These are phyloP conservation scores for Tiaroga cobitis DNA, from an alignment of 2,797 vertebrate species.

Conservation along the genomic window DNA sequence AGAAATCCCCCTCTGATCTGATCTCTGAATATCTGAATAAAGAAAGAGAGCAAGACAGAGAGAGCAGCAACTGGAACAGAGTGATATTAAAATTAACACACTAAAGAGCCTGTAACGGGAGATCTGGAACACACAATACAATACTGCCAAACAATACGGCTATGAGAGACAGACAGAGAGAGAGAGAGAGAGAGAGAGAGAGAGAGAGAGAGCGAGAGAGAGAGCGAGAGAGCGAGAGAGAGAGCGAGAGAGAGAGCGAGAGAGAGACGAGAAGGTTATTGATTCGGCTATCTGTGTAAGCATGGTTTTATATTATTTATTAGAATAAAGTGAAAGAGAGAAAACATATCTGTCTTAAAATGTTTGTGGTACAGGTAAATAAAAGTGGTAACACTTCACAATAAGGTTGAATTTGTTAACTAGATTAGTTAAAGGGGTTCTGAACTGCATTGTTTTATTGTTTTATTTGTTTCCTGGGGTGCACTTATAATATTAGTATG, in stretches of 20 bases:
- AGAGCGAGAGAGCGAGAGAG: no score
- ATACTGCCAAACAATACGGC: constrained; percentile 26
- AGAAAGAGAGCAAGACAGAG: constrained; percentile 5
- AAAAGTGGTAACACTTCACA: neutral
- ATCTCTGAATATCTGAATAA: neutral
- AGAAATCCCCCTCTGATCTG: neutral
- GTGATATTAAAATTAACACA: constrained; percentile 31
- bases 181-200: no score
- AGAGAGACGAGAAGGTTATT: constrained; percentile 12
- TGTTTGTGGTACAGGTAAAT: neutral
- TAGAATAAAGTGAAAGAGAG: constrained; percentile 8
- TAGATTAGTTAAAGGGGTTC: no score
- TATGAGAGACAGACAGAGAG: no score
- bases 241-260: no score
- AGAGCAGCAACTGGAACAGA: constrained; percentile 26
- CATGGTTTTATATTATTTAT: constrained; percentile 28
- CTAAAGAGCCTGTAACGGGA: constrained; percentile 12
- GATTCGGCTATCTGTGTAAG: constrained; percentile 1
- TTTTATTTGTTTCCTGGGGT: no score
- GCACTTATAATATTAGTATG: no score
- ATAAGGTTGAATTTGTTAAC: neutral
- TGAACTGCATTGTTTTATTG: no score
- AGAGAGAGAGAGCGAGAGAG: no score
- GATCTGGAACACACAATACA: constrained; percentile 21
- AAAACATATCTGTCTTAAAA: neutral